These are phyloP conservation scores for Eristalis intricaria DNA, from an alignment of 2,888 invertebrate species.

Conservation along the genomic window DNA sequence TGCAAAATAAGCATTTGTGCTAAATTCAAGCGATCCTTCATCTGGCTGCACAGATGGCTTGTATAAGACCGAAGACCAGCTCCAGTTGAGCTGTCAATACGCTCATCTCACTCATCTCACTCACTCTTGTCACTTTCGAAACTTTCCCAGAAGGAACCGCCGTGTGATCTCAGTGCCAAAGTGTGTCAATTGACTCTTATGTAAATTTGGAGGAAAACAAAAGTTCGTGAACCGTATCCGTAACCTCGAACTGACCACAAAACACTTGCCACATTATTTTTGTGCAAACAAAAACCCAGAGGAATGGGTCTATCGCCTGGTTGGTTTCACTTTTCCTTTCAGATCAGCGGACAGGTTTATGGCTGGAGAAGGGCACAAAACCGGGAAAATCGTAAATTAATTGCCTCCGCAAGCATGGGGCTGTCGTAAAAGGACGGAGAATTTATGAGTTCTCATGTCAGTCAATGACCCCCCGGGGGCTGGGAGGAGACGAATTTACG, in stretches of 20 bases:
- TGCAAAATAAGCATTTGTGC: not conserved
- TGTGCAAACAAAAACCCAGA: not conserved
- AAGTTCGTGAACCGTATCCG: not conserved
- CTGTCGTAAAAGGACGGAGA: not conserved
- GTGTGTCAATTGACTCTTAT: not conserved
- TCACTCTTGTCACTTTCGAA: not conserved
- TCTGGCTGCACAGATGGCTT: not conserved
- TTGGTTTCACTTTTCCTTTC: not conserved
- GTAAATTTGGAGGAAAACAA: not conserved
- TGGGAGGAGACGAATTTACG: not conserved
- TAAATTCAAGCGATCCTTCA: not conserved
- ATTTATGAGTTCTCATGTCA: not conserved
- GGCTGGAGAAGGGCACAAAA: not conserved
- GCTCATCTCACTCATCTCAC: not conserved
- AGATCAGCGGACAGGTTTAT: not conserved
- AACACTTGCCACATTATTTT: not conserved
- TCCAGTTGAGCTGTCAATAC: not conserved
- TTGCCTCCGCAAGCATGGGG: not conserved
- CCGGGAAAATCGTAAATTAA: not conserved
- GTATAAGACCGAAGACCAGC: not conserved
- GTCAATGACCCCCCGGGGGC: not conserved
- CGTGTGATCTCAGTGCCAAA: not conserved
- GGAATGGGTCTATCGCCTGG: not conserved
- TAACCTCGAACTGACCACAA: not conserved
- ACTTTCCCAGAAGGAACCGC: not conserved